These are phyloP conservation scores for Fistularia commersonii DNA, from an alignment of 2,797 vertebrate species.

Conservation along the genomic window DNA sequence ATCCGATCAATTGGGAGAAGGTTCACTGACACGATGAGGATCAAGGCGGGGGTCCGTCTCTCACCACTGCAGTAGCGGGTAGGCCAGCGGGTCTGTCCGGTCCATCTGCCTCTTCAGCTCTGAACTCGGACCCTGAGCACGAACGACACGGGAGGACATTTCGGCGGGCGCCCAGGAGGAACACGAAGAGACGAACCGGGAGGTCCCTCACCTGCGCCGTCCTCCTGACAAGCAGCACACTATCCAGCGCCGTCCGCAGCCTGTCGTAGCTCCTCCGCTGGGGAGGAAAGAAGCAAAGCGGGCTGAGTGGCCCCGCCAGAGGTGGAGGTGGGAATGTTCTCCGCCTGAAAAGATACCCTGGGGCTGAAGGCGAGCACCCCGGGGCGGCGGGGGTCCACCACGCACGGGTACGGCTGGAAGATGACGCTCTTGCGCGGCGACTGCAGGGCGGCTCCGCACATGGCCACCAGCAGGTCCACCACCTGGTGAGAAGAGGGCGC, in stretches of 20 bases:
- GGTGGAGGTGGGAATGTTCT: no score
- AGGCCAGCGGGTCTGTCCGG: constrained; percentile 87
- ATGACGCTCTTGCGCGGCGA: constrained; percentile 90
- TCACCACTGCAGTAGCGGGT: constrained; percentile 94
- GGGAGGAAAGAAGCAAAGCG: neutral
- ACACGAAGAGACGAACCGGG: constrained; percentile 3
- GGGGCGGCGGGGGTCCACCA: constrained; percentile 88
- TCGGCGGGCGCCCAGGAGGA: no score
- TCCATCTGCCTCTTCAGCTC: constrained; percentile 99
- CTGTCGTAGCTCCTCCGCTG: constrained; percentile 93
- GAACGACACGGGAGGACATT: neutral
- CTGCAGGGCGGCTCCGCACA: constrained; percentile 89
- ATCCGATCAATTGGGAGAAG: no score
- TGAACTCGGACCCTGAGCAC: constrained; percentile 85
- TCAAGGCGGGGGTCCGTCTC: constrained; percentile 4
- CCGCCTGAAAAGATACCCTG: constrained; percentile 77
- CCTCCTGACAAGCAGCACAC: constrained; percentile 88
- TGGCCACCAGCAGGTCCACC: constrained; percentile 87
- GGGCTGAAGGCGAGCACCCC: constrained; percentile 90
- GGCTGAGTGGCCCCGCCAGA: no score
- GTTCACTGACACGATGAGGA: neutral
- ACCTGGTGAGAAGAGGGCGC: constrained; percentile 69
- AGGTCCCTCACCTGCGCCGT: constrained; percentile 84
- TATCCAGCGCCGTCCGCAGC: constrained; percentile 90
- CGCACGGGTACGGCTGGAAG: constrained; percentile 90